Evolutionary conservation across 1,140 invertebrate species (phyloP).

Genomic region (Vanessa atalanta): DNA sequence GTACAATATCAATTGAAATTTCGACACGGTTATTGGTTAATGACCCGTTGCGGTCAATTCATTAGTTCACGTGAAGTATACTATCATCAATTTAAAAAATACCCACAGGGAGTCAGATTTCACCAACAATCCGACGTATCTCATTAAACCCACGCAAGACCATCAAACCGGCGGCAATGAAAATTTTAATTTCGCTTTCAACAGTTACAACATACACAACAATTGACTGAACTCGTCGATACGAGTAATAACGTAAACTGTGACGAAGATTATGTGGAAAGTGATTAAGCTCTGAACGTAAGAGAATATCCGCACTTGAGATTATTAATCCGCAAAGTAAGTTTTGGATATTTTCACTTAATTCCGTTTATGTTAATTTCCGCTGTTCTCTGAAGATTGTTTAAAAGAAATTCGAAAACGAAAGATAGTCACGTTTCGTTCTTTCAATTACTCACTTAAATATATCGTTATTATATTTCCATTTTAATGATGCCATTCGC

Average conservation of each 20-base stretch:
- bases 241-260: neutral
- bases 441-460: neutral
- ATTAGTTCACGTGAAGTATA: slow-evolving; percentile 17
- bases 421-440: slow-evolving; percentile 14
- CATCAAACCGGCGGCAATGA: slow-evolving; percentile 36
- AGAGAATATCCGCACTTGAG: slow-evolving; percentile 23
- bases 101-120: slow-evolving; percentile 25
- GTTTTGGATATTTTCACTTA: slow-evolving; percentile 25
- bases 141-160: slow-evolving; percentile 44
- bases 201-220: slow-evolving; percentile 35
- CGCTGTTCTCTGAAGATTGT: slow-evolving; percentile 24
- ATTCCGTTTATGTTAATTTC: slow-evolving; percentile 26
- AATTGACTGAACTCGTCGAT: slow-evolving; percentile 31
- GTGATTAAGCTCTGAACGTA: slow-evolving; percentile 40
- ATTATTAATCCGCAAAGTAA: slow-evolving; percentile 34
- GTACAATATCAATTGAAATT: slow-evolving; percentile 48
- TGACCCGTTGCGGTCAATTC: slow-evolving; percentile 30
- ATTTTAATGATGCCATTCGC: neutral
- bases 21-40: slow-evolving; percentile 42
- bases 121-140: slow-evolving; percentile 37
- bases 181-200: slow-evolving; percentile 28
- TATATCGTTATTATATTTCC: neutral
- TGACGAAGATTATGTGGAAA: slow-evolving; percentile 29
- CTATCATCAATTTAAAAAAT: slow-evolving; percentile 10
- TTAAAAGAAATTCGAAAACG: slow-evolving; percentile 7